Conservation (phyloP, 2,113 vertebrate genomes). For the Pholis gunnellus region DNA sequence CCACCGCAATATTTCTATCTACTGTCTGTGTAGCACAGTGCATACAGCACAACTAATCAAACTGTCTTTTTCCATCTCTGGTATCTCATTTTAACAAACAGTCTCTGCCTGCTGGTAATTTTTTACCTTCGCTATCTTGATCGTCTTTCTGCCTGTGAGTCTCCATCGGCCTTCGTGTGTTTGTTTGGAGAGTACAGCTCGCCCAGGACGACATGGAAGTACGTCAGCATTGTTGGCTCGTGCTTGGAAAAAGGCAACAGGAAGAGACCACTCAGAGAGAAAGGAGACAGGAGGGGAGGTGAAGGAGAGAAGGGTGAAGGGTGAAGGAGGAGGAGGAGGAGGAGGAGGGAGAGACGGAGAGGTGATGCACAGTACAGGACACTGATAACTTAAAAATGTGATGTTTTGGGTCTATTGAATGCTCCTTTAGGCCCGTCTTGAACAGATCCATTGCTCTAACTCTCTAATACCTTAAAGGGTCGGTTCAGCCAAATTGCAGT, state of each 20-base stretch:
- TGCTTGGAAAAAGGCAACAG: conserved; percentile 72
- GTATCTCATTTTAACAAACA: conserved; percentile 37
- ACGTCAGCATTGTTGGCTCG: conserved; percentile 68
- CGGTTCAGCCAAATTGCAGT: neutral
- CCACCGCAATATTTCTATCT: neutral
- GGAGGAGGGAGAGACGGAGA: neutral
- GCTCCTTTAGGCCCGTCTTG: neutral
- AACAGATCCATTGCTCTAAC: neutral
- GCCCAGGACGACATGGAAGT: conserved; percentile 67
- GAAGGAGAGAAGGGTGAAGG: conserved; percentile 9
- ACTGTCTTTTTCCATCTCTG: conserved; percentile 29
- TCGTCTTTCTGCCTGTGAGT: conserved; percentile 44
- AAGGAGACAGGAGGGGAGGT: conserved; percentile 37
- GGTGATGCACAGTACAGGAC: conserved; percentile 7
- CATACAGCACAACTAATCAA: conserved; percentile 19
- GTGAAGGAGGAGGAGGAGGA: conserved; percentile 13
- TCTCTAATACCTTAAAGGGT: neutral
- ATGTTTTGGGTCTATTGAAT: neutral
- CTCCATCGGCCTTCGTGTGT: conserved; percentile 53
- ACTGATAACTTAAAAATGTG: conserved; percentile 13
- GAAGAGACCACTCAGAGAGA: conserved; percentile 70
- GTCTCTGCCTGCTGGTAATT: conserved; percentile 8
- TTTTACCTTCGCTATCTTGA: conserved; percentile 34
- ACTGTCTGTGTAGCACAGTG: neutral
- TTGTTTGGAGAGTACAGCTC: conserved; percentile 66